Evolutionary conservation across 1,140 invertebrate species (phyloP).

Genomic region (Meloidogyne chitwoodi): DNA sequence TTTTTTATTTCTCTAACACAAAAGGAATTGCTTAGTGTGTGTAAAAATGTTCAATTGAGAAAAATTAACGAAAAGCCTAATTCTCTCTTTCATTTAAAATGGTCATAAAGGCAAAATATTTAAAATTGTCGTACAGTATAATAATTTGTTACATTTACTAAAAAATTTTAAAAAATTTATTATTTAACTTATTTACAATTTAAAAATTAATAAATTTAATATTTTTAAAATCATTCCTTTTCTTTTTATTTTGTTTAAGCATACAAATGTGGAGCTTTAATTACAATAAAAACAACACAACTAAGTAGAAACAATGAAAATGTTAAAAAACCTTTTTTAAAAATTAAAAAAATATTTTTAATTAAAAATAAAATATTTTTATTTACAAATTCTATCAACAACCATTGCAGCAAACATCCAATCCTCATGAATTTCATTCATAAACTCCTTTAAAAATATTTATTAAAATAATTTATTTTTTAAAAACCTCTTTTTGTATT

Average conservation of each 20-base stretch:
- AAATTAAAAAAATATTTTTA: slow-evolving; percentile 58
- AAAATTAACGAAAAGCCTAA: neutral
- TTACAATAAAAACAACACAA: slow-evolving; percentile 89
- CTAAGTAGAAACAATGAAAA: slow-evolving; percentile 96
- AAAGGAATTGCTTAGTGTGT: neutral
- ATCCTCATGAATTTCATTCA: slow-evolving; percentile 66
- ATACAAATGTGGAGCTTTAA: slow-evolving; percentile 91
- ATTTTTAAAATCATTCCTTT: neutral
- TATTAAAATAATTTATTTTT: neutral
- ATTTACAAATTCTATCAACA: slow-evolving; percentile 64
- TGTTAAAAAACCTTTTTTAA: slow-evolving; percentile 96
- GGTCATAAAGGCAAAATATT: neutral
- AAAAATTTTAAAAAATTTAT: no score
- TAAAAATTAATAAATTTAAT: no score
- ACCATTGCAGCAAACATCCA: slow-evolving; percentile 99
- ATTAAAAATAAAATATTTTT: neutral
- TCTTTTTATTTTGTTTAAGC: slow-evolving; percentile 66
- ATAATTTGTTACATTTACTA: no score
- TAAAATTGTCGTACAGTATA: neutral
- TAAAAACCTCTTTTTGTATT: slow-evolving; percentile 61
- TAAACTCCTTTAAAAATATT: slow-evolving; percentile 40
- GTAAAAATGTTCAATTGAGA: neutral
- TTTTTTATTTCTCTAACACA: neutral
- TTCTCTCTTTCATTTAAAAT: neutral
- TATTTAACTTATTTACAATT: no score